A percentile compares a stretch with the other conserved stretches of the same genome.
Evolutionary conservation across 2,888 invertebrate genomes (phyloP).

Genomic region (Mimumesa dahlbomi): DNA sequence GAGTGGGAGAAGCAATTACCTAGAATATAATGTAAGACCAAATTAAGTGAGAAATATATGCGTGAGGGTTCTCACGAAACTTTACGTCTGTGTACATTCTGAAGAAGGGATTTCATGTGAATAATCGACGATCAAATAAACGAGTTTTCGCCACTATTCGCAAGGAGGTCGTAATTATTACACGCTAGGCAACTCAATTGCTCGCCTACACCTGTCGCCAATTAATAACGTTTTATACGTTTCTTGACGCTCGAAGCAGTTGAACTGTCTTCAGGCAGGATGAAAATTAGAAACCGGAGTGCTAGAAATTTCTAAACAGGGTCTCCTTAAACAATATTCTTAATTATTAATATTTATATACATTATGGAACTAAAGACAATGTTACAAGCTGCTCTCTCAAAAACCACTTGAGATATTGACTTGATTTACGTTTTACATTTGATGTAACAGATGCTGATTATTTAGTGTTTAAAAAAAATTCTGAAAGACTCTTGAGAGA

Average conservation of each 20-base stretch:
- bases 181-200: slow-evolving; percentile 24
- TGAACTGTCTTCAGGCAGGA: too few species aligned
- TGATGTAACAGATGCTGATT: too few species aligned
- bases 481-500: too few species aligned
- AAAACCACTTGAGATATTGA: too few species aligned
- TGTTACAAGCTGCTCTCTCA: too few species aligned
- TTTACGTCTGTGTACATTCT: slow-evolving; percentile 36
- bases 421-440: too few species aligned
- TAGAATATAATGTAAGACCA: not conserved
- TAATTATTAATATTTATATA: too few species aligned
- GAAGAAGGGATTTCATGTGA: slow-evolving; percentile 37
- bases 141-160: slow-evolving; percentile 44
- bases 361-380: too few species aligned
- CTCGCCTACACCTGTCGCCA: slow-evolving; percentile 47
- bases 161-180: slow-evolving; percentile 47
- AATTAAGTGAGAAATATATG: slow-evolving; percentile 16
- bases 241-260: slow-evolving; percentile 8
- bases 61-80: slow-evolving; percentile 29
- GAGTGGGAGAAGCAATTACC: not conserved
- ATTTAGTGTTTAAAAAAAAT: too few species aligned
- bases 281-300: too few species aligned
- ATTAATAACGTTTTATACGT: slow-evolving; percentile 53
- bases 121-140: slow-evolving; percentile 51
- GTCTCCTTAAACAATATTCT: too few species aligned
- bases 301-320: too few species aligned